Base-by-base conservation (phyloP, 2,113 vertebrate genomes). In the Mixornis gularis region DNA sequence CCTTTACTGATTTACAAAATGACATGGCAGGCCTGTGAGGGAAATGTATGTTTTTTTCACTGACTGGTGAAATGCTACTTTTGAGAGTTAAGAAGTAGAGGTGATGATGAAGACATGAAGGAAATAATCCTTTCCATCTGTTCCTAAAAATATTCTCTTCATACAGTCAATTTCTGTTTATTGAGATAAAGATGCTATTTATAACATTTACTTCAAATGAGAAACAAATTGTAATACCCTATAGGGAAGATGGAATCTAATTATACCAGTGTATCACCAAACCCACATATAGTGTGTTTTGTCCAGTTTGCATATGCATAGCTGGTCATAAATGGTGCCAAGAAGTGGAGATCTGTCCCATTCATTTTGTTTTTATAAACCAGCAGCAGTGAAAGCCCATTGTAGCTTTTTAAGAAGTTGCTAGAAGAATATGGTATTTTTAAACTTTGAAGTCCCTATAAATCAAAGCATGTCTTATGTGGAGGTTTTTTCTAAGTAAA, bases 381-480 rank as follows among this genome's bases (percentile, higher is more conserved):
- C 21, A 86, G n/a, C n/a, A 69, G 59, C 70, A 79, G 17, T 83
- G 36, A 91, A 79, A 82, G 10, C 38, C 27, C 15, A 26, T 29
- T 55, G 53, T 12, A 87, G 19, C 20, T 71, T 82, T 91, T 79
- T 63, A 86, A 89, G 90, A 59, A 90, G 51, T 73, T 93, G 5
- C 78, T 93, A 64, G 60, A 90, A 71, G 20, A 44, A 22, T 76
- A 51, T 64, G 32, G 41, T 79, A 52, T 69, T 93, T 86, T 88
- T 62, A 64, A 90, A 83, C 24, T 93, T 90, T 62, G 59, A 48
- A 83, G 48, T 87, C 36, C 44, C 38, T 79, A 7, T 70, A 85
- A 85, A 86, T 63, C 55, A 86, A 83, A 94, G n/a, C 30, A 48
- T 90, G 79, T 91, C 78, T 95, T 83, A 69, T 40, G 38, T 85